phyloP scores from a whole-genome alignment of 2,888 invertebrate species.

The Eristalinus sepulchralis region DNA sequence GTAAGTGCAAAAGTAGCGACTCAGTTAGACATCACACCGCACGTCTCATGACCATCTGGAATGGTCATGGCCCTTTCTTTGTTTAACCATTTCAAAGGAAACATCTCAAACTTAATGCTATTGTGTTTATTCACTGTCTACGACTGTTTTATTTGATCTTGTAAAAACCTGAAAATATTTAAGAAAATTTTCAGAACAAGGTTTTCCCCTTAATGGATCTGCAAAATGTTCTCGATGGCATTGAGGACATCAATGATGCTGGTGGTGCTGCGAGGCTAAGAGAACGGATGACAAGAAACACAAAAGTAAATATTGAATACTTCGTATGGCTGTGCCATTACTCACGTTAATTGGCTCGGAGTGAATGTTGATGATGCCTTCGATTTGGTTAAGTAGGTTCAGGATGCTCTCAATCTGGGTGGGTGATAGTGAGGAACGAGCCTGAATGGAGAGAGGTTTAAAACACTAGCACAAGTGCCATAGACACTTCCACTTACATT shows the following conservation, averaged over 20 bases:
- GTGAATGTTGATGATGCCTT: slow-evolving; percentile 35
- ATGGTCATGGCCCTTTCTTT: too few relatives aligned
- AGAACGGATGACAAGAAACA: not conserved
- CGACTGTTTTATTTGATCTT: too few relatives aligned
- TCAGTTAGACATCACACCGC: too few relatives aligned
- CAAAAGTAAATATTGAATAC: not conserved
- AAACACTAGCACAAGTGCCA: not conserved
- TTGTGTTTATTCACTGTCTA: too few relatives aligned
- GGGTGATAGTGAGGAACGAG: not conserved
- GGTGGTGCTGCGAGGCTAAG: slow-evolving; percentile 3
- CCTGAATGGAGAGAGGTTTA: not conserved
- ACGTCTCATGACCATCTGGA: too few relatives aligned
- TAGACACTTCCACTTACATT: not conserved
- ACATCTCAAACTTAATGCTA: not conserved
- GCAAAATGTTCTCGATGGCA: not conserved
- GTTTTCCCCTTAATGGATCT: not conserved
- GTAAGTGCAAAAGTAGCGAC: too few relatives aligned
- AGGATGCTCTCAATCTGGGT: slow-evolving; percentile 2
- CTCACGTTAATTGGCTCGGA: not conserved
- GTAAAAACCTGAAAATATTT: not conserved
- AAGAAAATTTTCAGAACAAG: not conserved
- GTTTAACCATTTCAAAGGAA: too few relatives aligned
- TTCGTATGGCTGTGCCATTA: not conserved
- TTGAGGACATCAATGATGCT: slow-evolving; percentile 15
- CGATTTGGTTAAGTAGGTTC: not conserved